Base-by-base conservation (phyloP, 2,797 vertebrate genomes). In the Hipposideros larvatus region DNA sequence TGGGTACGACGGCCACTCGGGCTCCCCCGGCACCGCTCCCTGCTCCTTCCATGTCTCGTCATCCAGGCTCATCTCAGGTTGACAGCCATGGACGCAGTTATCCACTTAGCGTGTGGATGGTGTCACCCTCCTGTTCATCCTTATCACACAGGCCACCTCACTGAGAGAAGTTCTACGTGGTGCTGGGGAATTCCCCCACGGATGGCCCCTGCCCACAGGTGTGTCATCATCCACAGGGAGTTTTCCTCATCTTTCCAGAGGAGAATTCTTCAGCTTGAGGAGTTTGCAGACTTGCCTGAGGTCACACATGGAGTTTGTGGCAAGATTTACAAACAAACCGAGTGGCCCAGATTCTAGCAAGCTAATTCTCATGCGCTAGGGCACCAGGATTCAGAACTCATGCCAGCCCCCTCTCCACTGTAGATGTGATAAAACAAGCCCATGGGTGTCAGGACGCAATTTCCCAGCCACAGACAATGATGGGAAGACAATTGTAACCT, bases 131-230 rank as follows among this genome's bases (percentile, higher is more conserved):
- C 2, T 21, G 37, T 14, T 10, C 19, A 26, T 15, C 41, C 28
- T 51, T 24, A 2, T 3, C 43, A n/a, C 11, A 5, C 3, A 4
- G 0, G 4, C 14, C 1, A 0, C 18, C 11, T 53, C 43, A 0
- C 13, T 14, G n/a, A 7, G n/a, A 24, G 51, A 43, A 21, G 7
- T 19, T 9, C 13, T 13, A 0, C 0, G 1, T 4, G 7, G 8
- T 0, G 2, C 9, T 0, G 7, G 37, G 14, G 11, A 26, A 1
- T 8, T 11, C 26, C 41, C 41, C 43, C 34, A 2, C 0, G 0
- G 14, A 16, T 4, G 15, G 37, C 3, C 14, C 3, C n/a, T 15
- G 10, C 11, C n/a, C 16, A 0, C 0, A 1, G 34, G 1, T 10
- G 3, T 3, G 6, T 7, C 5, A 18, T 19, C 43, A 37, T 37